Evolutionary conservation across 64 coral and sea anemone species (phyloP).

Genomic region (Dendrophyllia cribrosa): DNA sequence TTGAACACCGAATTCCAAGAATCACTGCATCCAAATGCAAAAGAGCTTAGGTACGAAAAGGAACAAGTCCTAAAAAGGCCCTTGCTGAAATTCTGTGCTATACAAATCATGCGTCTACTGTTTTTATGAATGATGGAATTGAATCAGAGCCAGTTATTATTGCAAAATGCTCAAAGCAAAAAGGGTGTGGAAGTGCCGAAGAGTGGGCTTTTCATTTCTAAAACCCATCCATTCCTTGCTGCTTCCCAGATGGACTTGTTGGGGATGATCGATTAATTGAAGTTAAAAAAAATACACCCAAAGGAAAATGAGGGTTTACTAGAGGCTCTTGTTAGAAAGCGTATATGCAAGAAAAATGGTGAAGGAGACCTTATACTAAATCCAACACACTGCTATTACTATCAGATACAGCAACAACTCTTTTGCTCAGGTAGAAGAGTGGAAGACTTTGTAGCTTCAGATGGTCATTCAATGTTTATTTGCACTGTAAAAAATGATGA

Average conservation of each 20-base stretch:
- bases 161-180: constrained; percentile 48
- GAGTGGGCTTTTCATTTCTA: constrained; percentile 57
- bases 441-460: constrained; percentile 32
- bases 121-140: constrained; percentile 64
- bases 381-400: constrained; percentile 44
- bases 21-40: constrained; percentile 79
- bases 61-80: constrained; percentile 78
- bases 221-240: constrained; percentile 47
- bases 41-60: constrained; percentile 49
- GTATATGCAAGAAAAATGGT: constrained; percentile 54
- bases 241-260: constrained; percentile 57
- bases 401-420: constrained; percentile 42
- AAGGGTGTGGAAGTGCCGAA: constrained; percentile 29
- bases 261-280: constrained; percentile 58
- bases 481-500: constrained; percentile 44
- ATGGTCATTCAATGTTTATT: constrained; percentile 46
- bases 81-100: constrained; percentile 44
- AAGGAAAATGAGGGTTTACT: constrained; percentile 65
- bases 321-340: constrained; percentile 46
- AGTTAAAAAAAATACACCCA: constrained; percentile 54
- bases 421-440: constrained; percentile 31
- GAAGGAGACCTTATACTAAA: constrained; percentile 37
- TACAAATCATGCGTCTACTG: constrained; percentile 8
- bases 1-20: constrained; percentile 33
- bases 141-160: constrained; percentile 55